phyloP scores from a whole-genome alignment of 2,888 invertebrate species.

The Caradrina kadenii region DNA sequence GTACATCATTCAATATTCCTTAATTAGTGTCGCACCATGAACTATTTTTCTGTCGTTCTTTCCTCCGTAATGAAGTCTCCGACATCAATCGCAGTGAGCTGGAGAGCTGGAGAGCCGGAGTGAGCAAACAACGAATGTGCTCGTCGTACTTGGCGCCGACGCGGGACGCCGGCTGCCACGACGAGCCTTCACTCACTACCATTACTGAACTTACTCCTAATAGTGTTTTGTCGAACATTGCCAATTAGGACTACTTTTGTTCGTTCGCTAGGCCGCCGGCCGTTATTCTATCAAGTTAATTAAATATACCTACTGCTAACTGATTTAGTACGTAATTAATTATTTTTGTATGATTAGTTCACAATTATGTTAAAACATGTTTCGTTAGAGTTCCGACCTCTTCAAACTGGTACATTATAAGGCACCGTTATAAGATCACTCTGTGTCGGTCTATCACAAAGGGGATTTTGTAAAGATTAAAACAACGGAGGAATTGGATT shows the following conservation, averaged over 20 bases:
- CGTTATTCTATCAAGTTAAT: slow-evolving; percentile 9
- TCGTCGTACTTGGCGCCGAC: background rate
- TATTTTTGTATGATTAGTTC: slow-evolving; percentile 7
- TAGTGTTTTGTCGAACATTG: slow-evolving; percentile 42
- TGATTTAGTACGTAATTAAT: slow-evolving; percentile 16
- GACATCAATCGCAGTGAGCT: background rate
- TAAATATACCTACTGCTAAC: slow-evolving; percentile 15
- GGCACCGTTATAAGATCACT: background rate
- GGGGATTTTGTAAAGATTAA: too few relatives aligned
- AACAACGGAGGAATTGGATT: too few relatives aligned
- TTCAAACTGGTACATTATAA: background rate
- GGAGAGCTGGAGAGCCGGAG: too few relatives aligned
- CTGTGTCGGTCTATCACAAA: background rate
- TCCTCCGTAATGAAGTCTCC: background rate
- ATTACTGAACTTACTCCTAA: slow-evolving; percentile 35
- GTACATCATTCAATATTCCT: background rate
- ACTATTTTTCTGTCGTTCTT: background rate
- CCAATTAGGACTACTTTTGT: slow-evolving; percentile 23
- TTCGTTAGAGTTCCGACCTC: background rate
- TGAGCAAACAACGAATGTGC: background rate
- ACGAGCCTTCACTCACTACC: slow-evolving; percentile 16
- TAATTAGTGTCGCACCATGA: background rate
- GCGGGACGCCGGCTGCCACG: slow-evolving; percentile 18
- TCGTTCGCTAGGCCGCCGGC: slow-evolving; percentile 11
- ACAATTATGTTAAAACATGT: background rate